Percentiles rank a stretch among this genome's conserved stretches.
phyloP scores from a whole-genome alignment of 2,113 vertebrate species.

The Istiophorus platypterus region DNA sequence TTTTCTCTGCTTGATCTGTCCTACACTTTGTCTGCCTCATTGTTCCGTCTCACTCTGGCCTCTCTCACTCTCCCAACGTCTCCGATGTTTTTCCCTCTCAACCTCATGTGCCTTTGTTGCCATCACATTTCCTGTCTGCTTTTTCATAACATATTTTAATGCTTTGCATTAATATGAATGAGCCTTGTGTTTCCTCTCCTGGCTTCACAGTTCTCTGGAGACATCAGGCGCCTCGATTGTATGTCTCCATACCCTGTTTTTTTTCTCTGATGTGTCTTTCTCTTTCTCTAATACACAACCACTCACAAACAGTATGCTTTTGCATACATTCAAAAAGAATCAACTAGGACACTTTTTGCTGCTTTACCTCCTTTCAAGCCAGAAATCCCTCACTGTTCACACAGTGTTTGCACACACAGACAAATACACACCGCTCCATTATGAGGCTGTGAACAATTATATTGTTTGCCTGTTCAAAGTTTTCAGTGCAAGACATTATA shows the following conservation, averaged over 20 bases:
- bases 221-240: conserved; percentile 35
- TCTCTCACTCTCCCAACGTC: conserved; percentile 4
- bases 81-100: conserved; percentile 30
- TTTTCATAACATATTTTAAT: conserved; percentile 35
- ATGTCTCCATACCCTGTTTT: conserved; percentile 13
- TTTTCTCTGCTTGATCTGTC: conserved; percentile 9
- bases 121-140: conserved; percentile 27
- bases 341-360: not conserved
- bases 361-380: not conserved
- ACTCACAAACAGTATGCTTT: conserved; percentile 1
- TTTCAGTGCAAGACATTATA: not conserved
- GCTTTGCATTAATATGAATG: conserved; percentile 54
- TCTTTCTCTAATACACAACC: conserved; percentile 1
- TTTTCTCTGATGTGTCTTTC: conserved; percentile 12
- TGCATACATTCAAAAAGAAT: not conserved
- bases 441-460: not conserved
- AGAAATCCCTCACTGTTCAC: not conserved
- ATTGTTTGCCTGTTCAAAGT: too few relatives aligned
- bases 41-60: conserved; percentile 16
- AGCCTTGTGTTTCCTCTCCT: conserved; percentile 29
- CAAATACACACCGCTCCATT: not conserved
- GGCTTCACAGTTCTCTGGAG: conserved; percentile 25
- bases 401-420: not conserved
- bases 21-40: conserved; percentile 4
- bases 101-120: conserved; percentile 38